Evolutionary conservation across 2,797 vertebrate genomes (phyloP).

Genomic region (Bradypodion ventrale): DNA sequence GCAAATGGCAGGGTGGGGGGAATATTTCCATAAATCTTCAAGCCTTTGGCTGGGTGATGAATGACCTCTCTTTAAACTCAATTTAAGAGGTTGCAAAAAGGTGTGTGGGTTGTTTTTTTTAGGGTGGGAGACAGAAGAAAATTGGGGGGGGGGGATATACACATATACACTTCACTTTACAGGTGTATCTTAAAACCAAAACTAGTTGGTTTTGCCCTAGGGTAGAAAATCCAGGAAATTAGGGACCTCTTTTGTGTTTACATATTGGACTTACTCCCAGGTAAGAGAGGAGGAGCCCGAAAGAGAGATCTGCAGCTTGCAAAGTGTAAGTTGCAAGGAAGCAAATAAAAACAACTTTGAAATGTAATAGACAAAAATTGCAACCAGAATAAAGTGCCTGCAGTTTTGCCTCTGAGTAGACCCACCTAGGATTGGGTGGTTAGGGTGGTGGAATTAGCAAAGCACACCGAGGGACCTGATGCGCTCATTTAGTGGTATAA

Average conservation of each 20-base stretch:
- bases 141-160: no score
- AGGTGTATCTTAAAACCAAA: neutral
- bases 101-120: neutral
- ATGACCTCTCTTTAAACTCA: slow-evolving; percentile 30
- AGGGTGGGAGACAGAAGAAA: neutral
- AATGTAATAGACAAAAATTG: no score
- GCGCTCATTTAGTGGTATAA: neutral
- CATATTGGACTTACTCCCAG: no score
- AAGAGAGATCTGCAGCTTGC: no score
- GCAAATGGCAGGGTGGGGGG: neutral
- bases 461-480: neutral
- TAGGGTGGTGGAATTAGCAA: no score
- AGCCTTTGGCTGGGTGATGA: slow-evolving; percentile 7
- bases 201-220: no score
- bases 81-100: slow-evolving; percentile 31
- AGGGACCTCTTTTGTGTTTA: neutral
- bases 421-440: neutral
- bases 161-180: neutral
- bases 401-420: neutral
- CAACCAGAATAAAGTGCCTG: no score
- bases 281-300: neutral
- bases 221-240: neutral
- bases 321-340: neutral
- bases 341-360: neutral
- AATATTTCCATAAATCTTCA: slow-evolving; percentile 35